Base-by-base conservation (phyloP, 2,113 vertebrate genomes). In the Cettia cetti region DNA sequence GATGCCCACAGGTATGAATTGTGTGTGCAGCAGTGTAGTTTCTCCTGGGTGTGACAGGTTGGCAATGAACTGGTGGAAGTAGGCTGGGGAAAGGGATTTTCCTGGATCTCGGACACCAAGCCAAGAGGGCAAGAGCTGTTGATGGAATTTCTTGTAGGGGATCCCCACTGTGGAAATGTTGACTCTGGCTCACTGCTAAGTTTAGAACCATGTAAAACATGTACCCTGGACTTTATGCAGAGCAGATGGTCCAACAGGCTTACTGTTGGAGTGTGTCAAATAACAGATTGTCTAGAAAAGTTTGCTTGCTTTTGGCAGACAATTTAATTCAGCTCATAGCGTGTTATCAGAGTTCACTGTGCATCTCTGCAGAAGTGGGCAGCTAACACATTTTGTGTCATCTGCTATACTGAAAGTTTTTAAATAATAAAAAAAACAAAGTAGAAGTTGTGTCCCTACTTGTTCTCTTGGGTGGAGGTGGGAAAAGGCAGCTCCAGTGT, bases 221-320 rank as follows among this genome's bases (percentile, higher is more conserved):
- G 3, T 74, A 40, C 64, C 54, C 19, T 96, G 92, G 89, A 86
- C 87, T 95, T 91, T 66, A 79, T 54, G 28, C 61, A 65, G 96
- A 96, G 78, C 97, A 96, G 96, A 97, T 96, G 96, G 96, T 86
- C 44, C 82, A 95, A 82, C 93, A 97, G 95, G 86, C 83, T 96
- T 82, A 84, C 95, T 93, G 82, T 95, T 95, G 91, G 89, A 94
- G 88, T 96, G 97, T 96, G 95, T 95, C 76, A 93, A 95, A 90
- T 65, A 96, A 96, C 97, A 97, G 97, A 97, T 97, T 97, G 97
- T 59, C 96, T 97, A 40, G 89, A 94, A 93, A 96, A 95, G 82
- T 75, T 95, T 96, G 56, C 83, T 75, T 93, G 66, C 70, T 82
- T 89, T 84, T 95, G 95, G 94, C 94, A 89, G 65, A 49, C 14